Evolutionary conservation across 2,888 invertebrate species (phyloP).

Genomic region (Syritta pipiens): DNA sequence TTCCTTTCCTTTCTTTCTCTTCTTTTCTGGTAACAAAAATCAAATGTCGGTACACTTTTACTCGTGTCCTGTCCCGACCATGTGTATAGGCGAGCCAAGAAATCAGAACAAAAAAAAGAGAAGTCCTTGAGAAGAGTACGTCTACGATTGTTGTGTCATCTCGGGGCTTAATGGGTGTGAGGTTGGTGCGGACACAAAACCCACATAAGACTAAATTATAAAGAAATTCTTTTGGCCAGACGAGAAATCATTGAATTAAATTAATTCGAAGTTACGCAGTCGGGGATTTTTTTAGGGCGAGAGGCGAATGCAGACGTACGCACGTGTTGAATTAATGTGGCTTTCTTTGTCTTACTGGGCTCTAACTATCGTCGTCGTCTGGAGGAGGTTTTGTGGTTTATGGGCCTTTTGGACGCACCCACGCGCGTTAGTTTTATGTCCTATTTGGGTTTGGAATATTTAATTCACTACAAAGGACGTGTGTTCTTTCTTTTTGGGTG

Average conservation of each 20-base stretch:
- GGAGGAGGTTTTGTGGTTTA: too few species aligned
- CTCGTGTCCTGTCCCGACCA: neutral
- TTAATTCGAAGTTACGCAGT: neutral
- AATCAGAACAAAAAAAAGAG: neutral
- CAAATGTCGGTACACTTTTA: neutral
- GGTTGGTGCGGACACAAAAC: neutral
- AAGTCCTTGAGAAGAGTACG: neutral
- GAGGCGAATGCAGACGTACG: neutral
- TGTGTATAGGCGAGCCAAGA: neutral
- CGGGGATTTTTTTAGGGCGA: neutral
- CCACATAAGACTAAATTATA: neutral
- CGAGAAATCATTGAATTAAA: conserved; percentile 5
- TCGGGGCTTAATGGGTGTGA: neutral
- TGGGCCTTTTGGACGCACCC: too few species aligned
- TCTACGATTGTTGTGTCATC: conserved; percentile 6
- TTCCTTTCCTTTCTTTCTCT: too few species aligned
- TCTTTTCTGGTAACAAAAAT: neutral
- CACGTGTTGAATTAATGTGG: neutral
- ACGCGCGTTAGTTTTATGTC: too few species aligned
- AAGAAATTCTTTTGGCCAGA: neutral
- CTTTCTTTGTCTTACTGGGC: too few species aligned
- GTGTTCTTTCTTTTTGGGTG: too few species aligned
- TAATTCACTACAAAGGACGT: too few species aligned
- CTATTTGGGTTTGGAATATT: too few species aligned
- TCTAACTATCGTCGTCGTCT: too few species aligned